phyloP scores from a whole-genome alignment of 2,888 invertebrate species.

The Drosophila prostipennis region DNA sequence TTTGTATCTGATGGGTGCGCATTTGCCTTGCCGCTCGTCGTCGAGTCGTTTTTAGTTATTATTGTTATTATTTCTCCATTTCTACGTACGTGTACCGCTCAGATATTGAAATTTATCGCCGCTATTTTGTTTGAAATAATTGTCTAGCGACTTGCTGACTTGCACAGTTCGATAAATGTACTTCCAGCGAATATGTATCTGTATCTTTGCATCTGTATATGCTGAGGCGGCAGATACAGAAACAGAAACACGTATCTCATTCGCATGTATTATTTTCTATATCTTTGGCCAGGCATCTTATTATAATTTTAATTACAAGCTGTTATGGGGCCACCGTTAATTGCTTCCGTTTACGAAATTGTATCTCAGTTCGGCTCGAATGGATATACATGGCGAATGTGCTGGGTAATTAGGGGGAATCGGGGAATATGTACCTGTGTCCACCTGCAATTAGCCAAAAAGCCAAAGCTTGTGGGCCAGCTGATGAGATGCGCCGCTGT shows the following conservation, averaged over 20 bases:
- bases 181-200: conserved; percentile 49
- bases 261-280: conserved; percentile 62
- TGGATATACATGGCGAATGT: conserved; percentile 11
- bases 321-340: conserved; percentile 75
- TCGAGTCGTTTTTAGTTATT: conserved; percentile 72
- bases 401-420: conserved; percentile 29
- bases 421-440: conserved; percentile 1
- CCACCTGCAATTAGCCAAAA: conserved; percentile 62
- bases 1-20: conserved; percentile 71
- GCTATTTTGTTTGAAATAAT: conserved; percentile 75
- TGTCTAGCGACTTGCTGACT: conserved; percentile 53
- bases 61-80: conserved; percentile 78
- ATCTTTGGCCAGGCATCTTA: conserved; percentile 75
- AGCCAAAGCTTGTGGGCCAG: conserved; percentile 67
- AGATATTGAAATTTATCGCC: conserved; percentile 75
- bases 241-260: conserved; percentile 51
- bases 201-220: conserved; percentile 30
- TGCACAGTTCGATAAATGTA: conserved; percentile 62
- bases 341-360: conserved; percentile 77
- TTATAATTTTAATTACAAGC: conserved; percentile 79
- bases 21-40: conserved; percentile 15
- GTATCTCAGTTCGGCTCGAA: conserved; percentile 15
- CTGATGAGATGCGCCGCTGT: conserved; percentile 59
- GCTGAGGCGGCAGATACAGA: conserved; percentile 15
- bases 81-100: conserved; percentile 64